phyloP scores from a whole-genome alignment of 1,140 invertebrate genomes.

The Drosophila navojoa region DNA sequence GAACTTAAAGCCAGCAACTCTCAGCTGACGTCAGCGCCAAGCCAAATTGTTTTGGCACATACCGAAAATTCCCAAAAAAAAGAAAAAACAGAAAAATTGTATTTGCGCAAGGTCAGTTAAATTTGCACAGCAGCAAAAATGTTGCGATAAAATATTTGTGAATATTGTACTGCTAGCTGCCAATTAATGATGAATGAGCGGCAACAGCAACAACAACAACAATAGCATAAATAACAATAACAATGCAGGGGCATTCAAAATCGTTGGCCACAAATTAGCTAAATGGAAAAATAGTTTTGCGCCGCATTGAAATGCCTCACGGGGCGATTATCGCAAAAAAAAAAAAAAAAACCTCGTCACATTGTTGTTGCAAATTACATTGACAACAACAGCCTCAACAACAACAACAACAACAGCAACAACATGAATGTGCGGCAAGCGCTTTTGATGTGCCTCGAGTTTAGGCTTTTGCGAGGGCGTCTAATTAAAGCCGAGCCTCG shows the following conservation, averaged over 20 bases:
- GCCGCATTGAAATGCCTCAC: constrained; percentile 75
- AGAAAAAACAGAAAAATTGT: background rate
- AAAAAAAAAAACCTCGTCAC: constrained; percentile 59
- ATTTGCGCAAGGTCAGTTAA: constrained; percentile 48
- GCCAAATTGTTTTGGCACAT: no score
- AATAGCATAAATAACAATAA: constrained; percentile 37
- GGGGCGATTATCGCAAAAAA: constrained; percentile 68
- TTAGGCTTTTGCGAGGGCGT: constrained; percentile 45
- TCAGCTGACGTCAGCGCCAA: constrained; percentile 5
- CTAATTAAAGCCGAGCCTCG: constrained; percentile 45
- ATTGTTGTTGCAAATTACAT: constrained; percentile 66
- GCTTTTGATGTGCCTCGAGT: constrained; percentile 60
- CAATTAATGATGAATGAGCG: constrained; percentile 68
- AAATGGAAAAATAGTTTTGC: constrained; percentile 80
- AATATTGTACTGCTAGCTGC: constrained; percentile 31
- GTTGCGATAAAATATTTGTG: constrained; percentile 36
- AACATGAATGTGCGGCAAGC: constrained; percentile 9
- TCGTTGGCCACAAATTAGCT: constrained; percentile 70
- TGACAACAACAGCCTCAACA: constrained; percentile 31
- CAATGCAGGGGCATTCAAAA: constrained; percentile 57
- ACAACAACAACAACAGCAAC: constrained; percentile 39
- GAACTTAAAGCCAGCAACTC: constrained; percentile 52
- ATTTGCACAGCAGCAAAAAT: constrained; percentile 33
- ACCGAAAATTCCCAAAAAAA: constrained; percentile 3
- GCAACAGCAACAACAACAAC: constrained; percentile 21